Evolutionary conservation across 2,888 invertebrate species (phyloP), one percentile per base, ranked within the genome.

Genomic region (Nesidiocoris tenuis): DNA sequence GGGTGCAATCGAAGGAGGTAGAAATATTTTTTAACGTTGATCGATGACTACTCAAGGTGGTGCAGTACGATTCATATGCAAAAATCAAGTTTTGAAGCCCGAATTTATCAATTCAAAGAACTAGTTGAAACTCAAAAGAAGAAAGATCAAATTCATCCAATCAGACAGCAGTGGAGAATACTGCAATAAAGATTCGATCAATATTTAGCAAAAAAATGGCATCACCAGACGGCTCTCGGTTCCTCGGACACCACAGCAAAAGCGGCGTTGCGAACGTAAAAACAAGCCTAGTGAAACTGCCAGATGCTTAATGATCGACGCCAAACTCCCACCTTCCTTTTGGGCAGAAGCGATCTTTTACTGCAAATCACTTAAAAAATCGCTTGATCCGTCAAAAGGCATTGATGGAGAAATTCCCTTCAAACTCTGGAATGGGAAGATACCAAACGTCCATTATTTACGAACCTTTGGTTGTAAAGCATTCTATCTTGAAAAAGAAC

Each of bases 211-310:
- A 68, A 61, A 17, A 74, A 79, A n/a, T 55, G 81, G 74, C 2
- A 83, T 83, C 16, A 55, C 39, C 2, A 81, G 77, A 71, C 79
- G 81, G 71, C 78, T 61, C 2, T 80, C n/a, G n/a, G n/a, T n/a
- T n/a, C n/a, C n/a, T n/a, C n/a, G n/a, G n/a, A n/a, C n/a, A n/a
- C n/a, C n/a, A 0, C 79, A 82, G 65, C 81, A 81, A 67, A 83
- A 83, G 76, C 82, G 82, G 1, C 72, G 79, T 3, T 81, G 82
- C 0, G 83, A 83, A 65, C 56, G 82, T 0, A 80, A 82, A 82
- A 21, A 70, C 81, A 0, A 82, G 81, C 1, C 75, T 83, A 0
- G 75, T 82, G 57, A 82, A 82, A 24, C 56, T 1, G 83, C 83
- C n/a, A n/a, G n/a, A n/a, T n/a, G n/a, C n/a, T n/a, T n/a, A n/a